A percentile compares a stretch with the other conserved stretches of the same genome.
phyloP scores from a whole-genome alignment of 1,140 invertebrate species.

The Chelonus insularis region DNA sequence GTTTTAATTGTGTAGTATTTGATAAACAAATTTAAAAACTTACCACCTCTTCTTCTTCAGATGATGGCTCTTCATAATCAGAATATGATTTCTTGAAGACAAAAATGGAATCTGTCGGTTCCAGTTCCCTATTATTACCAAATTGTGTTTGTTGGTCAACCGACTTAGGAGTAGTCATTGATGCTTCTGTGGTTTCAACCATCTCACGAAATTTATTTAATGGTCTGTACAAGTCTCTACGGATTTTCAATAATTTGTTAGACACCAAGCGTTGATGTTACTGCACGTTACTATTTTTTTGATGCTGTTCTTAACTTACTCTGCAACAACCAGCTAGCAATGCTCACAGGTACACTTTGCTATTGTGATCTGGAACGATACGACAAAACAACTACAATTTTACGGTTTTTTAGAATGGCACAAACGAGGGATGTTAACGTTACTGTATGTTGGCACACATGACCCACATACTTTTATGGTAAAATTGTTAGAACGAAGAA shows the following conservation, averaged over 20 bases:
- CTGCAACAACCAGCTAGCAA: neutral
- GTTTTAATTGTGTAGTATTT: too few species aligned
- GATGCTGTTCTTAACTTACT: constrained; percentile 11
- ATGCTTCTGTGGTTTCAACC: constrained; percentile 43
- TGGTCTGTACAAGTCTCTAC: neutral
- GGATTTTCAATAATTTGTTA: constrained; percentile 14
- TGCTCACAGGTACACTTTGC: constrained; percentile 1
- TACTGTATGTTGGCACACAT: neutral
- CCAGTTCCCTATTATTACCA: constrained; percentile 48
- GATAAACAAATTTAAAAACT: constrained; percentile 32
- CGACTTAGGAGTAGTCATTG: constrained; percentile 19
- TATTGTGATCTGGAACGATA: constrained; percentile 31
- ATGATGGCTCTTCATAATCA: constrained; percentile 54
- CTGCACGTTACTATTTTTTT: neutral
- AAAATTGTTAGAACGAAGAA: neutral
- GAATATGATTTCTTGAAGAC: constrained; percentile 54
- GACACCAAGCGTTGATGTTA: neutral
- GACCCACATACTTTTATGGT: constrained; percentile 7
- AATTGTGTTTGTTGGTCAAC: constrained; percentile 53
- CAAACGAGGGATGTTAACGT: constrained; percentile 9
- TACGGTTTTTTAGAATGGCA: constrained; percentile 25
- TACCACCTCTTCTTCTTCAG: constrained; percentile 52
- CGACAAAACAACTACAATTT: constrained; percentile 29
- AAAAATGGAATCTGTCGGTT: constrained; percentile 54
- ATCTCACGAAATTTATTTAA: constrained; percentile 37